These are phyloP conservation scores for Pammene fasciana DNA, from an alignment of 2,888 invertebrate species.

Conservation along the genomic window DNA sequence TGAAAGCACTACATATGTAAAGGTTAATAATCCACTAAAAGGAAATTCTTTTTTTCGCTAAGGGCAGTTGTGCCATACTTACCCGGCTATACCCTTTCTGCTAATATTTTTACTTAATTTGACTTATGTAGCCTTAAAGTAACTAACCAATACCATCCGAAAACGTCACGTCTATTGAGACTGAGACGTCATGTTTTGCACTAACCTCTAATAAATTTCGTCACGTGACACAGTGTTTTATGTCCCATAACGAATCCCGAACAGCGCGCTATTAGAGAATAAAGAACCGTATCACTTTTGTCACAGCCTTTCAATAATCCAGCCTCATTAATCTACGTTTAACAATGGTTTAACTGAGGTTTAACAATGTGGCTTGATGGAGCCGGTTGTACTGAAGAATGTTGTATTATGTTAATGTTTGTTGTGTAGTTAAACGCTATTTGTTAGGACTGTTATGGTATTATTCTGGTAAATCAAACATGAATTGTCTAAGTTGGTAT, in stretches of 20 bases:
- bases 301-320: conserved; percentile 47
- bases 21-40: no score
- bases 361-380: conserved; percentile 10
- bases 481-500: no score
- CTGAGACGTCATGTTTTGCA: conserved; percentile 10
- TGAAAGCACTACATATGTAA: no score
- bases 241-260: conserved; percentile 42
- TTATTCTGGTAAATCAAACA: neutral
- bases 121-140: no score
- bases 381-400: conserved; percentile 28
- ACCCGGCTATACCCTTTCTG: no score
- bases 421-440: conserved; percentile 9
- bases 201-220: conserved; percentile 23
- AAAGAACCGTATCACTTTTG: conserved; percentile 47
- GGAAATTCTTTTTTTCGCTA: no score
- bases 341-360: conserved; percentile 37
- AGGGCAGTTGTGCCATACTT: no score
- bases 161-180: neutral
- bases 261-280: conserved; percentile 40
- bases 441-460: neutral
- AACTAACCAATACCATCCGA: no score
- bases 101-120: no score
- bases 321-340: conserved; percentile 47
- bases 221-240: conserved; percentile 42
- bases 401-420: conserved; percentile 19